Evolutionary conservation across 2,113 vertebrate species (phyloP).

Genomic region (Zosterops pallidus): DNA sequence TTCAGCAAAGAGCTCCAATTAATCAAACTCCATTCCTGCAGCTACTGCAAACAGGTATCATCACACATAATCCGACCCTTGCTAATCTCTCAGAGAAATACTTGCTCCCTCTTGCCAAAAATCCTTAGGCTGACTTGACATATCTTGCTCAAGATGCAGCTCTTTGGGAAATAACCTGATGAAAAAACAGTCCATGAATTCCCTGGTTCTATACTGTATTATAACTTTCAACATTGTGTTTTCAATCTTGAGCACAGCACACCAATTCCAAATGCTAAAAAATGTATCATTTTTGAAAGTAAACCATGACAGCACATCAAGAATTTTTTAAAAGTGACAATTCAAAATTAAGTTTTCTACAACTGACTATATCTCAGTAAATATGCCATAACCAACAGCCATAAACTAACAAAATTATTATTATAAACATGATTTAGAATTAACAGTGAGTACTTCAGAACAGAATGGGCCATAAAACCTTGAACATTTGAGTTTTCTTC

Average conservation of each 20-base stretch:
- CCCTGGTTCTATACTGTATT: neutral
- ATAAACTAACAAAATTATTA: neutral
- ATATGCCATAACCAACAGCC: neutral
- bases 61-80: neutral
- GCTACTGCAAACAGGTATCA: neutral
- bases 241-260: neutral
- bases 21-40: neutral
- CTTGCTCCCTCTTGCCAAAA: neutral
- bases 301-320: neutral
- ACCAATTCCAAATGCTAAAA: neutral
- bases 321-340: neutral
- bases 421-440: neutral
- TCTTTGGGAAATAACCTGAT: neutral
- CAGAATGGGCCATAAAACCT: neutral
- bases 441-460: neutral
- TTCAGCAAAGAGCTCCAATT: neutral
- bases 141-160: neutral
- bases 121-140: neutral
- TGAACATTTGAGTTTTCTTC: neutral
- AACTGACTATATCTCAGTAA: neutral
- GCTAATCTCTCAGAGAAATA: neutral
- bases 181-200: neutral
- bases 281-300: accelerated
- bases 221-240: neutral
- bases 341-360: neutral